Conservation (phyloP, 2,888 invertebrate genomes). For the Salpingus planirostris region DNA sequence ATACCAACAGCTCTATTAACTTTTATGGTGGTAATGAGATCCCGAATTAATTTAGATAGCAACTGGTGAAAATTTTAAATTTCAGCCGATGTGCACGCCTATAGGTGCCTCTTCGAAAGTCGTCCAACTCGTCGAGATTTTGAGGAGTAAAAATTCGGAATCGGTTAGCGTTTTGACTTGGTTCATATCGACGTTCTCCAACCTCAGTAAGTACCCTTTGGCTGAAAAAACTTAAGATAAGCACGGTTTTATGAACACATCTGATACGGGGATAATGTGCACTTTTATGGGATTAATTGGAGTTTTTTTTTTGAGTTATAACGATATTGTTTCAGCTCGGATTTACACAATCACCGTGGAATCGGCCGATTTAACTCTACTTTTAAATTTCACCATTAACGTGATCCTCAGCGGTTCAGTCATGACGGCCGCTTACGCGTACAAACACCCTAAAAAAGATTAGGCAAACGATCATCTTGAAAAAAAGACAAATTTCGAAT, state of each 20-base stretch:
- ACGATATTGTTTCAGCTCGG: conserved; percentile 59
- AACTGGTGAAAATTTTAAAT: conserved; percentile 23
- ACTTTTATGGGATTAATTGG: no score
- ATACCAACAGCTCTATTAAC: conserved; percentile 47
- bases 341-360: conserved; percentile 73
- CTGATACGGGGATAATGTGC: no score
- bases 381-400: conserved; percentile 67
- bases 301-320: conserved; percentile 1
- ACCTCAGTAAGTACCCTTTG: conserved; percentile 62
- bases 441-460: conserved; percentile 43
- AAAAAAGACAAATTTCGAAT: no score
- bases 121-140: conserved; percentile 65
- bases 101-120: conserved; percentile 77
- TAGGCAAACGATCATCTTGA: no score
- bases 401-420: conserved; percentile 61
- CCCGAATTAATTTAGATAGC: neutral
- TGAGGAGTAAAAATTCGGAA: conserved; percentile 61
- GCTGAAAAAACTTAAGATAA: no score
- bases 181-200: conserved; percentile 73
- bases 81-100: conserved; percentile 66
- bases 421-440: conserved; percentile 60
- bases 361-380: conserved; percentile 62
- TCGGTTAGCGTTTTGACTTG: conserved; percentile 72
- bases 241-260: no score
- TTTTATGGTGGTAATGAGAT: conserved; percentile 59